These are phyloP conservation scores for Tolmerus cingulatus DNA, from an alignment of 2,888 invertebrate genomes.

Conservation along the genomic window DNA sequence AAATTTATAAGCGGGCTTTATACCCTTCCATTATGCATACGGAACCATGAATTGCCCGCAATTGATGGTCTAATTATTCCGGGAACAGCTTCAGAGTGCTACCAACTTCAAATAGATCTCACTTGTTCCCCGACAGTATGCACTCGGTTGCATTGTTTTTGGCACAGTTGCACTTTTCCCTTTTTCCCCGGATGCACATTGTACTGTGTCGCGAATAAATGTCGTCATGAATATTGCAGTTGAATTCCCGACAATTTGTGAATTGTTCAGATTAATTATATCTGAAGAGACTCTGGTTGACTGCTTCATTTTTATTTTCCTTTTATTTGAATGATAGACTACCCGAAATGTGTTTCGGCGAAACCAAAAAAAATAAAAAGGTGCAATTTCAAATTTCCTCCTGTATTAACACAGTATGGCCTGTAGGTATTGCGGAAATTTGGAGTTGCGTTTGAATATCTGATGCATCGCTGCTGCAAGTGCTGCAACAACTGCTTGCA, in stretches of 20 bases:
- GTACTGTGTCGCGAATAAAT: slow-evolving; percentile 13
- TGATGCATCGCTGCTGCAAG: background rate
- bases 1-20: slow-evolving; percentile 39
- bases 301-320: background rate
- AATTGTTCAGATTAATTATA: slow-evolving; percentile 28
- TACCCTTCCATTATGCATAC: slow-evolving; percentile 35
- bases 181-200: slow-evolving; percentile 1
- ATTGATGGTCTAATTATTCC: slow-evolving; percentile 63
- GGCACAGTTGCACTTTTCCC: slow-evolving; percentile 14
- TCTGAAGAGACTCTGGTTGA: slow-evolving; percentile 9
- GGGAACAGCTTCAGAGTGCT: slow-evolving; percentile 51
- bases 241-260: slow-evolving; percentile 11
- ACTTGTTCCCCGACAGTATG: background rate
- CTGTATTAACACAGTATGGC: background rate
- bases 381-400: background rate
- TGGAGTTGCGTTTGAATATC: background rate
- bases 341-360: background rate
- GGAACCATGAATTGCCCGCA: slow-evolving; percentile 58
- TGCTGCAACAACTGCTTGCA: background rate
- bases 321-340: background rate
- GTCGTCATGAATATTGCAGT: slow-evolving; percentile 19
- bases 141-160: background rate
- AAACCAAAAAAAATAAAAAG: background rate
- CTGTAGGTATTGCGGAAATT: background rate
- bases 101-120: slow-evolving; percentile 35